Percentiles rank a stretch among this genome's conserved stretches.
These are phyloP conservation scores for Phylloscopus whistleri DNA, from an alignment of 2,113 vertebrate species.

Conservation along the genomic window DNA sequence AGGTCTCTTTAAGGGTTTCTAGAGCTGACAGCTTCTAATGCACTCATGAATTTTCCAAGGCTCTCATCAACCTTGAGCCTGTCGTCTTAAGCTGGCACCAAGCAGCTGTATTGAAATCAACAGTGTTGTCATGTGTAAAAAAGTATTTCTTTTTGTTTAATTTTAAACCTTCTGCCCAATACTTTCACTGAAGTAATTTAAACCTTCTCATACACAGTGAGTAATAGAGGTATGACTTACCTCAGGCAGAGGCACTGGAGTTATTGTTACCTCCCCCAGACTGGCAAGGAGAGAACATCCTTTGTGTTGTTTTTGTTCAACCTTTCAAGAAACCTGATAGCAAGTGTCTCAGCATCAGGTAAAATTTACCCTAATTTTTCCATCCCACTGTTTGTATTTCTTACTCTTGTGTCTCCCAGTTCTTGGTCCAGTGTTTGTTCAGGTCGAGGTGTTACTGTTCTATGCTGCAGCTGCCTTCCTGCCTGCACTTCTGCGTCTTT, in stretches of 20 bases:
- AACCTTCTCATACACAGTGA: background rate
- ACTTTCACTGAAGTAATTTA: background rate
- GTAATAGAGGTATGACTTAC: background rate
- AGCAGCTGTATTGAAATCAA: background rate
- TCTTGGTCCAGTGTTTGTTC: background rate
- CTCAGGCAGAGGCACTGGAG: background rate
- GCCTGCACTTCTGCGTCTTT: background rate
- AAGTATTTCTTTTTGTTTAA: background rate
- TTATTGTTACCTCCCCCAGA: background rate
- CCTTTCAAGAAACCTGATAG: background rate
- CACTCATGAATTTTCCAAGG: background rate
- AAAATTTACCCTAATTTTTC: background rate
- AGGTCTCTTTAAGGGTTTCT: background rate
- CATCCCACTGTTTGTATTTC: background rate
- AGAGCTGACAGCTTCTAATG: background rate
- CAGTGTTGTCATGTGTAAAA: background rate
- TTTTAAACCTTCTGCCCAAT: background rate
- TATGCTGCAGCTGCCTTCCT: background rate
- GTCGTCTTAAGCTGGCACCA: background rate
- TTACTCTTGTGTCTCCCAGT: background rate
- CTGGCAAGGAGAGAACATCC: background rate
- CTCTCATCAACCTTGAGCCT: background rate
- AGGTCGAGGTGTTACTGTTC: rapidly evolving
- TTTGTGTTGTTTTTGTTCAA: background rate
- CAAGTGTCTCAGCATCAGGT: background rate